phyloP scores from a whole-genome alignment of 1,140 invertebrate genomes.

The Physella acuta region DNA sequence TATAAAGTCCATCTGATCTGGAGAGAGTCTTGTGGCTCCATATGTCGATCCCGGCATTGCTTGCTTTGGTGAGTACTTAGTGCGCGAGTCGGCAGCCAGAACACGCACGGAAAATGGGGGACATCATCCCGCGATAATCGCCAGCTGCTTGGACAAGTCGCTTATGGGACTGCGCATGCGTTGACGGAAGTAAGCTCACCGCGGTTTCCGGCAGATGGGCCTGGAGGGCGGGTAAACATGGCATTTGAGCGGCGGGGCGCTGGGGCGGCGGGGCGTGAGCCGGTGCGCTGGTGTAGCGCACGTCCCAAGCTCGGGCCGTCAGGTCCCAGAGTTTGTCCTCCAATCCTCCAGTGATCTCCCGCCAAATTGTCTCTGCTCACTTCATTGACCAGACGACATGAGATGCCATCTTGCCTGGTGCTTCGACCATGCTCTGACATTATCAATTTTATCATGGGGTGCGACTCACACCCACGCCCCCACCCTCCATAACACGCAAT shows the following conservation, averaged over 20 bases:
- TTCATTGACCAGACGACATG: slow-evolving; percentile 6
- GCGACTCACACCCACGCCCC: neutral
- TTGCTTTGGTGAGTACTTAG: slow-evolving; percentile 5
- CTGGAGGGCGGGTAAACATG: slow-evolving; percentile 12
- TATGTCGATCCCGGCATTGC: neutral
- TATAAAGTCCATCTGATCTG: no score
- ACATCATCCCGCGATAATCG: slow-evolving; percentile 16
- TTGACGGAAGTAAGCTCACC: slow-evolving; percentile 20
- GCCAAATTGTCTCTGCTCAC: slow-evolving; percentile 9
- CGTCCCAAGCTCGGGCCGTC: neutral
- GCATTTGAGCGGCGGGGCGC: slow-evolving; percentile 13
- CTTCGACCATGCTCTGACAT: neutral
- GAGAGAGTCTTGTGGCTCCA: no score
- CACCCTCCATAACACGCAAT: slow-evolving; percentile 5
- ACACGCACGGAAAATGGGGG: slow-evolving; percentile 1
- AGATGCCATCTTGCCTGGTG: slow-evolving; percentile 4
- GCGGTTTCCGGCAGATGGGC: slow-evolving; percentile 17
- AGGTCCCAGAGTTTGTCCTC: slow-evolving; percentile 6
- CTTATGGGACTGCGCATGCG: slow-evolving; percentile 19
- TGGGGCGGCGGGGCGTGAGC: neutral
- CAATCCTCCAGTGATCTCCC: slow-evolving; percentile 9
- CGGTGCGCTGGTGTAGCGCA: neutral
- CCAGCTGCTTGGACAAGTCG: slow-evolving; percentile 10
- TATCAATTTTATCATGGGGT: neutral
- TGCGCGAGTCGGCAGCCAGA: neutral